Conservation (phyloP, 2,113 vertebrate species). For the human (Homo sapiens) region DNA sequence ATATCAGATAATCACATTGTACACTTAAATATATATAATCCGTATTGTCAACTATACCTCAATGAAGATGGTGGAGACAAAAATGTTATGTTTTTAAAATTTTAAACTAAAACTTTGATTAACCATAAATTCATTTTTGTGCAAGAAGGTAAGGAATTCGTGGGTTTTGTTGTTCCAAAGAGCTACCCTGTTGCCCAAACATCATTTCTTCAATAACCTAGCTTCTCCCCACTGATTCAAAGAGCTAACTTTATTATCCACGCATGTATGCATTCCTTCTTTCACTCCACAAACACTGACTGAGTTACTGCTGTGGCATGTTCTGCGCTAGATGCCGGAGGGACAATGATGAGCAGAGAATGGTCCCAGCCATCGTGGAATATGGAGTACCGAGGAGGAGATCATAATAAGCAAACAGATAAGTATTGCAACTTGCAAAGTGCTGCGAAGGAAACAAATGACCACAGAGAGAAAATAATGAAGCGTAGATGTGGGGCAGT, state of each 20-base stretch:
- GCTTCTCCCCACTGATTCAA: neutral
- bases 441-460: neutral
- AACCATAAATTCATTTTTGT: neutral
- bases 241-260: neutral
- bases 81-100: neutral
- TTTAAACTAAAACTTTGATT: constrained; percentile 14
- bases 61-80: neutral
- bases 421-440: neutral
- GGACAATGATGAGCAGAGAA: neutral
- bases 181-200: neutral
- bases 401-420: neutral
- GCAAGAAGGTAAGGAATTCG: neutral
- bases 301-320: neutral
- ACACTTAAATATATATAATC: neutral
- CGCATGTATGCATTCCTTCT: neutral
- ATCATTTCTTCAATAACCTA: neutral
- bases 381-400: accelerated
- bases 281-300: neutral
- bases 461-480: neutral
- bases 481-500: neutral
- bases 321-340: neutral
- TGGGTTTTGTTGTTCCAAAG: neutral
- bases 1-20: neutral
- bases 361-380: too few species aligned
- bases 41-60: neutral